Evolutionary conservation across 2,113 vertebrate genomes (phyloP), one percentile per base, ranked within the genome.

Genomic region (Lophura nycthemera): DNA sequence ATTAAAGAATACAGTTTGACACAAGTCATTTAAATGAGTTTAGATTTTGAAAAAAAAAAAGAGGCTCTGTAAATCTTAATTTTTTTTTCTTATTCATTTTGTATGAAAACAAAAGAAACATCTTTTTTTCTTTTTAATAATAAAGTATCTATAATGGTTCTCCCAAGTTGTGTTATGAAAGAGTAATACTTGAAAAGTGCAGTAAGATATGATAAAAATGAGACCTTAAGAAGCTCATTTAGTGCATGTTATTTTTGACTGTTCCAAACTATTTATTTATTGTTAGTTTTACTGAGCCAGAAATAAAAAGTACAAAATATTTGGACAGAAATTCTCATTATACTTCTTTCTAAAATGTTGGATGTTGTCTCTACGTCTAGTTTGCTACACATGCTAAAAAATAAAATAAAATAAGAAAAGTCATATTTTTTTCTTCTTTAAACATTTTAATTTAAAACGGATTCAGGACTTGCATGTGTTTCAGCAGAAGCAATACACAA

Each of bases 311-410:
- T 89, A 88, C 47, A 86, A 92, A 95, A 89, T 91, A 79, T 85
- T 97, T 94, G 72, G 87, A 83, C n/a, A 73, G 57, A 83, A 92
- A 83, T 6, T 94, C 73, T 86, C 54, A 92, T 79, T 91, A 85
- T 60, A 16, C 17, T 94, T 13, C 52, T 86, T 73, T 25, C 32
- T 89, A 48, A 90, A 96, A 86, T 22, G 6, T 38, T 92, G 83
- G 47, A 77, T 19, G 89, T 89, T 43, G 43, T 59, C n/a, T 88
- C n/a, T 42, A 89, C 13, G 14, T 11, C 30, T 19, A 47, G 24
- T 89, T 89, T 89, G 25, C 38, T 67, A 69, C 36, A 81, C 91
- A 92, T 64, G 78, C 3, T 89, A 64, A 85, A 87, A 93, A 71
- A 66, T 60, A 76, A 81, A 83, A 77, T 66, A 54, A 71, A 73